Base-by-base conservation (phyloP, 2,888 invertebrate species). In the Congeria kusceri region DNA sequence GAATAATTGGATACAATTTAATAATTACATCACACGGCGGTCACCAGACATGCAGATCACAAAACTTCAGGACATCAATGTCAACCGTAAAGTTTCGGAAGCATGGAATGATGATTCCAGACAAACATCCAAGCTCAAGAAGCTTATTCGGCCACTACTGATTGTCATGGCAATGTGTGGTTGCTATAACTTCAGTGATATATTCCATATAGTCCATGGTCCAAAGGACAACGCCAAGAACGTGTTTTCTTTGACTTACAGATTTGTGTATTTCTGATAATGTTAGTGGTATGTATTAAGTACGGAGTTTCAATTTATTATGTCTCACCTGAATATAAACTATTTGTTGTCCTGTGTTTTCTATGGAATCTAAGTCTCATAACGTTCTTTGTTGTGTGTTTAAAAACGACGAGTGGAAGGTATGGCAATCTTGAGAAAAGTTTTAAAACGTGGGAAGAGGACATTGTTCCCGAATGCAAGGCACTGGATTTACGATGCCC, bases 161-260 rank as follows among this genome's bases (percentile, higher is more conserved):
- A 39, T 47, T 27, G 59, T 32, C 3, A 20, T 76, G 56, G 76
- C 76, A 15, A 18, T 70, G 13, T 32, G n/a, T n/a, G n/a, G n/a
- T n/a, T n/a, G n/a, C n/a, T n/a, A n/a, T n/a, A n/a, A 64, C 44
- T 75, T 75, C 39, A 39, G 27, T 27, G 65, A 76, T 53, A 58
- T 49, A 20, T 9, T 70, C 25, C 7, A 68, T 23, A 44, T 18
- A 32, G 32, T 32, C 27, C 57, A 29, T 23, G 18, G 18, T n/a
- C 15, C 25, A 44, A 32, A n/a, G 9, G 1, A 18, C 20, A n/a
- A 29, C 61, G 27, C 18, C 27, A 61, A 61, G 49, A 59, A 32
- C n/a, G 58, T 65, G 23, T 27, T 65, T 15, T 66, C 73, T 20
- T 46, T 11, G 11, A 27, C 27, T 5, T 73, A 73, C 44, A 28